Conservation (phyloP, 2,113 vertebrate genomes). For the Nothocercus nigrocapillus region DNA sequence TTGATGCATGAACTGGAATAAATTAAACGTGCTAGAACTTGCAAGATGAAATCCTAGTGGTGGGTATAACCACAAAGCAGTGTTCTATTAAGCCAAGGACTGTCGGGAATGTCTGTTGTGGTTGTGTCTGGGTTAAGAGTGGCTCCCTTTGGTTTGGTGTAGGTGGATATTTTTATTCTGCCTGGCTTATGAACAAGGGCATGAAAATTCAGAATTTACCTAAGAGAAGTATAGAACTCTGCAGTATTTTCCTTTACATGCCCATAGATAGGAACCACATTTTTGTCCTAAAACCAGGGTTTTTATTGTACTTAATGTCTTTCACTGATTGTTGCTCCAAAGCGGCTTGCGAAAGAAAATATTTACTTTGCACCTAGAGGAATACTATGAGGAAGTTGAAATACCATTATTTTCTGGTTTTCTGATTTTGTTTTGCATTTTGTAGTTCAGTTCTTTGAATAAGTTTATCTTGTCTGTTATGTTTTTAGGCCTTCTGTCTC, state of each 20-base stretch:
- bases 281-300: conserved; percentile 7
- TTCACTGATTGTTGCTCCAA: conserved; percentile 2
- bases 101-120: conserved; percentile 66
- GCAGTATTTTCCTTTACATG: conserved; percentile 26
- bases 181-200: conserved; percentile 52
- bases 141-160: conserved; percentile 65
- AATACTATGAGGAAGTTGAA: not conserved
- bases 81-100: conserved; percentile 64
- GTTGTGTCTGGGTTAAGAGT: conserved; percentile 64
- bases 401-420: conserved; percentile 12
- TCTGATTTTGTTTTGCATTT: not conserved
- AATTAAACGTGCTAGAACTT: conserved; percentile 64
- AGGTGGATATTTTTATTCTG: conserved; percentile 68
- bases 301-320: conserved; percentile 35
- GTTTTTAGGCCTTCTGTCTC: not conserved
- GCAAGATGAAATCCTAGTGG: conserved; percentile 58
- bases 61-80: conserved; percentile 70
- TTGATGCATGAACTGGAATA: conserved; percentile 65
- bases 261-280: conserved; percentile 18
- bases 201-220: conserved; percentile 65
- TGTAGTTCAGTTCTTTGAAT: not conserved
- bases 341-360: conserved; percentile 24
- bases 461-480: not conserved
- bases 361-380: not conserved
- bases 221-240: conserved; percentile 16